Percentiles rank a stretch among this genome's conserved stretches.
Conservation (phyloP, 1,140 invertebrate genomes). For the Galleria mellonella region DNA sequence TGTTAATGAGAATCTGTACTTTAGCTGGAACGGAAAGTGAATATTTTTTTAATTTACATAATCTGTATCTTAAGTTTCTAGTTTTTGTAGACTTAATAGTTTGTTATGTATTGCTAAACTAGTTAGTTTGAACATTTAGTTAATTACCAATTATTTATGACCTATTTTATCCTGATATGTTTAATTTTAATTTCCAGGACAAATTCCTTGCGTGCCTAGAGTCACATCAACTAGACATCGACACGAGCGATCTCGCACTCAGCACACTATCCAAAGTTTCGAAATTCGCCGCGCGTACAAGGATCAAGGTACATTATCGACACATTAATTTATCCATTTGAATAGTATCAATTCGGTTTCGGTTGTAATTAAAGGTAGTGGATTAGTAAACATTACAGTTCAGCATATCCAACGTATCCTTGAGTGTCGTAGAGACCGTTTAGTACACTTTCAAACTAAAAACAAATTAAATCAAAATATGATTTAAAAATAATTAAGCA, state of each 20-base stretch:
- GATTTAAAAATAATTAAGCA: constrained; percentile 14
- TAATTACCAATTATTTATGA: too few relatives aligned
- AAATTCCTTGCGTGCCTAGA: constrained; percentile 85
- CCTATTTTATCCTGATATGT: too few relatives aligned
- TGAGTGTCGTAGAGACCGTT: background rate
- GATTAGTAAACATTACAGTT: background rate
- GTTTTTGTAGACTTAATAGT: too few relatives aligned
- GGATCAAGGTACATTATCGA: constrained; percentile 80
- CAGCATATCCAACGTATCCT: too few relatives aligned
- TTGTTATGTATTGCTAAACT: too few relatives aligned
- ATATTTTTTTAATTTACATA: too few relatives aligned
- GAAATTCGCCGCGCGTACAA: constrained; percentile 87
- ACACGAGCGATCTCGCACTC: constrained; percentile 87
- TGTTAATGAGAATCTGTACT: too few relatives aligned
- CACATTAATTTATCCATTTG: background rate
- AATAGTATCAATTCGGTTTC: background rate
- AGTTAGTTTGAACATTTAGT: too few relatives aligned
- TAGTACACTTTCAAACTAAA: background rate
- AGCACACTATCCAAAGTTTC: constrained; percentile 91
- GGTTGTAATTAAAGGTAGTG: background rate
- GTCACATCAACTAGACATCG: constrained; percentile 87
- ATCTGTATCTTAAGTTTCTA: too few relatives aligned
- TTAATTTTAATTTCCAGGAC: constrained; percentile 75
- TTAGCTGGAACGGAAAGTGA: too few relatives aligned
- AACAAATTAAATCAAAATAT: background rate